Conservation (phyloP, 37 sponge, comb jelly and placozoan genomes). For the Hormiphora californensis region DNA sequence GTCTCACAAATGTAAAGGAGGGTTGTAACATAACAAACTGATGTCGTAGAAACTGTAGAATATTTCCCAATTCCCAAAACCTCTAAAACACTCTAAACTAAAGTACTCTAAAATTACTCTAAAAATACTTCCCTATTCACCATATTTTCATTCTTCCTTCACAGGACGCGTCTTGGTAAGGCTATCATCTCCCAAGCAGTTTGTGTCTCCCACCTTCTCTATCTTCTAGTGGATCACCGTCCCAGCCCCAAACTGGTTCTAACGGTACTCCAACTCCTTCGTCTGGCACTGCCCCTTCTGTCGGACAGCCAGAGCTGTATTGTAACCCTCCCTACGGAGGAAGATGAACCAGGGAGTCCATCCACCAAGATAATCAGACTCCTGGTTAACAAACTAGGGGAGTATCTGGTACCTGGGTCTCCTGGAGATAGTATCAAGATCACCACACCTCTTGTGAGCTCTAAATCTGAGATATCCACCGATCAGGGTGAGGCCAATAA, state of each 20-base stretch:
- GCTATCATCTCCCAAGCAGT: constrained; percentile 78
- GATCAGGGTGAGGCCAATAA: neutral
- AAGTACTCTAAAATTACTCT: too few relatives aligned
- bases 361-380: constrained; percentile 70
- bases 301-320: constrained; percentile 65
- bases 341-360: neutral
- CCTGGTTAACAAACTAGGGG: constrained; percentile 81
- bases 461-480: neutral
- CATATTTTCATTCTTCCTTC: neutral
- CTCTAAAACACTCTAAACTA: too few relatives aligned
- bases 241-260: constrained; percentile 89
- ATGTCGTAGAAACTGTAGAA: too few relatives aligned
- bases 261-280: constrained; percentile 84
- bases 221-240: constrained; percentile 84
- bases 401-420: constrained; percentile 64
- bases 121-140: neutral
- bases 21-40: too few relatives aligned
- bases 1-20: too few relatives aligned
- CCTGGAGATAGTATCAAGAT: neutral
- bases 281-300: constrained; percentile 94
- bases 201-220: constrained; percentile 83
- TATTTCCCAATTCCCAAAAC: too few relatives aligned
- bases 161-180: constrained; percentile 72
- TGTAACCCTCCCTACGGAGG: constrained; percentile 67
- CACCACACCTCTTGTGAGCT: neutral